A percentile compares a stretch with the other conserved stretches of the same genome.
Evolutionary conservation across 2,113 vertebrate species (phyloP).

Genomic region (Dasypus novemcinctus): DNA sequence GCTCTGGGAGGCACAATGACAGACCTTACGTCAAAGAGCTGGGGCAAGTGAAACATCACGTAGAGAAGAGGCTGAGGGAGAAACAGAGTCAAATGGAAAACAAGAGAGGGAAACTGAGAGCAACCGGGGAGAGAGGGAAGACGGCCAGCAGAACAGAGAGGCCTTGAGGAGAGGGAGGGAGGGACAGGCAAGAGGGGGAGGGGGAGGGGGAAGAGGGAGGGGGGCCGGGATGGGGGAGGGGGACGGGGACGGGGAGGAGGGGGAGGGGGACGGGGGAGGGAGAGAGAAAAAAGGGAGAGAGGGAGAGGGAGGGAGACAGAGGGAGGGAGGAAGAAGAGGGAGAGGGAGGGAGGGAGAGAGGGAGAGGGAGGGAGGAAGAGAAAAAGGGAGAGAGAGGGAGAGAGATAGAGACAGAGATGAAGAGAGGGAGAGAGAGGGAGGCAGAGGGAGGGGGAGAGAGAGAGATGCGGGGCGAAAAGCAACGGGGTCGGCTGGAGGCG

Average conservation of each 20-base stretch:
- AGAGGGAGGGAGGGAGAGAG: too few species aligned
- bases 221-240: too few species aligned
- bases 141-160: neutral
- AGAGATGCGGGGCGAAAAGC: too few species aligned
- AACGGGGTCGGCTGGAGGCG: too few species aligned
- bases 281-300: too few species aligned
- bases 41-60: neutral
- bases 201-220: constrained; percentile 36
- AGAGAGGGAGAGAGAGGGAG: too few species aligned
- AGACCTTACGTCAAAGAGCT: neutral
- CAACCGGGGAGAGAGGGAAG: neutral
- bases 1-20: neutral
- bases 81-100: neutral
- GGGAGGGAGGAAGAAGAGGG: too few species aligned
- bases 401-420: too few species aligned
- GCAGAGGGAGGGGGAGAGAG: too few species aligned
- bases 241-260: neutral
- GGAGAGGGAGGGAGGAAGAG: too few species aligned
- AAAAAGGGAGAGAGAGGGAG: too few species aligned
- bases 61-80: neutral
- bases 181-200: neutral
- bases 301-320: too few species aligned
- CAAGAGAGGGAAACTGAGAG: neutral
- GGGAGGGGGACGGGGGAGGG: constrained; percentile 38
- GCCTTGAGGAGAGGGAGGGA: neutral